These are phyloP conservation scores for Peucedramus taeniatus DNA, from an alignment of 2,113 vertebrate species.

Conservation along the genomic window DNA sequence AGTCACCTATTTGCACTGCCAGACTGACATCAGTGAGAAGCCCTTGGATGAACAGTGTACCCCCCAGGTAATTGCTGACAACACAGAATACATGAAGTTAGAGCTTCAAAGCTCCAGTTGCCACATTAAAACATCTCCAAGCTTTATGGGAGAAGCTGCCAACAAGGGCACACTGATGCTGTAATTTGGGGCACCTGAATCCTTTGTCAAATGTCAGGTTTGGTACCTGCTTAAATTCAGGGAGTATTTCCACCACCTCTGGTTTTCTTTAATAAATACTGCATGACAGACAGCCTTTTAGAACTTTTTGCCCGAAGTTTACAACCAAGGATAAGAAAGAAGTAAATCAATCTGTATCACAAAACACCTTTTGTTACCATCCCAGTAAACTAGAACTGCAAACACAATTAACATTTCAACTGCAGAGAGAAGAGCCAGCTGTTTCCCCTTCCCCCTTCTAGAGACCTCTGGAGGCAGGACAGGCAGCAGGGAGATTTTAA, in stretches of 20 bases:
- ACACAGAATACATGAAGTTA: background rate
- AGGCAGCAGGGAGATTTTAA: background rate
- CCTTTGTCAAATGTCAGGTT: background rate
- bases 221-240: background rate
- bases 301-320: background rate
- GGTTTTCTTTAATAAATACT: background rate
- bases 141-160: background rate
- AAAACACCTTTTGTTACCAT: background rate
- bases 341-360: background rate
- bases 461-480: background rate
- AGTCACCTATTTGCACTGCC: background rate
- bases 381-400: background rate
- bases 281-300: background rate
- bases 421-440: background rate
- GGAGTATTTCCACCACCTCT: background rate
- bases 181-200: background rate
- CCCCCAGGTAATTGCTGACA: background rate
- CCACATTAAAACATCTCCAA: background rate
- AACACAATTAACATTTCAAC: conserved; percentile 5
- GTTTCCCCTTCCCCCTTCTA: background rate
- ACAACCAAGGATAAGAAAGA: background rate
- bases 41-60: background rate
- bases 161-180: background rate
- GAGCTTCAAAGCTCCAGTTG: background rate
- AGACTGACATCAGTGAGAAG: background rate